These are phyloP conservation scores for Brachypterus glaber DNA, from an alignment of 2,888 invertebrate species.

Conservation along the genomic window DNA sequence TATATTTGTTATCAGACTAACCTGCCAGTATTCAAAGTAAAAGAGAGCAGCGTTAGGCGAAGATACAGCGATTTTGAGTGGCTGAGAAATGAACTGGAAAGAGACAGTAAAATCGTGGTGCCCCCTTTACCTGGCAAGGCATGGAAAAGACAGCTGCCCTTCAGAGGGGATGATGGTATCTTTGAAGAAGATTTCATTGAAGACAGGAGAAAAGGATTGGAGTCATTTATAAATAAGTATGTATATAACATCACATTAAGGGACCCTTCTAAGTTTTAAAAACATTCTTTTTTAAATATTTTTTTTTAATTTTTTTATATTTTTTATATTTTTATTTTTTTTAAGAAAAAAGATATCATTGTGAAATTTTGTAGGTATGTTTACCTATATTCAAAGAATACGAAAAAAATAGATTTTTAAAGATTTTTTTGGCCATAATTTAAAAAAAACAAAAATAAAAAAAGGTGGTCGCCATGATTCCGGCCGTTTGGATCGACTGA, in stretches of 20 bases:
- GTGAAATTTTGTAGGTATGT: no score
- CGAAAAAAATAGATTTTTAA: no score
- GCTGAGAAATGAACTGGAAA: slow-evolving; percentile 95
- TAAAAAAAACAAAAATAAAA: no score
- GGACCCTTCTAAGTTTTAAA: no score
- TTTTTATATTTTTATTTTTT: no score
- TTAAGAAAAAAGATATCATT: no score
- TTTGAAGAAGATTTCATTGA: slow-evolving; percentile 99
- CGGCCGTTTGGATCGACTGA: no score
- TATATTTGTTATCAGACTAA: slow-evolving; percentile 88
- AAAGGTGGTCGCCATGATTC: no score
- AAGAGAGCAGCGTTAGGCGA: slow-evolving; percentile 93
- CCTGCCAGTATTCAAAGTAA: slow-evolving; percentile 97
- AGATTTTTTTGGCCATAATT: no score
- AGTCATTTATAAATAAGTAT: slow-evolving; percentile 97
- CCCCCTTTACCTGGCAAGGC: slow-evolving; percentile 98
- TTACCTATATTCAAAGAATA: no score
- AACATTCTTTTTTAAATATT: no score
- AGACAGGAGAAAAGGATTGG: slow-evolving; percentile 93
- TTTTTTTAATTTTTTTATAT: no score
- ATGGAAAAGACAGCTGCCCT: slow-evolving; percentile 95
- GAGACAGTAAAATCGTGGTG: slow-evolving; percentile 99
- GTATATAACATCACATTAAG: slow-evolving; percentile 31
- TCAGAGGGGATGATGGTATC: slow-evolving; percentile 97
- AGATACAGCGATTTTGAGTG: slow-evolving; percentile 99